phyloP scores from a whole-genome alignment of 2,888 invertebrate genomes.

The Nephrotoma guestfalica region DNA sequence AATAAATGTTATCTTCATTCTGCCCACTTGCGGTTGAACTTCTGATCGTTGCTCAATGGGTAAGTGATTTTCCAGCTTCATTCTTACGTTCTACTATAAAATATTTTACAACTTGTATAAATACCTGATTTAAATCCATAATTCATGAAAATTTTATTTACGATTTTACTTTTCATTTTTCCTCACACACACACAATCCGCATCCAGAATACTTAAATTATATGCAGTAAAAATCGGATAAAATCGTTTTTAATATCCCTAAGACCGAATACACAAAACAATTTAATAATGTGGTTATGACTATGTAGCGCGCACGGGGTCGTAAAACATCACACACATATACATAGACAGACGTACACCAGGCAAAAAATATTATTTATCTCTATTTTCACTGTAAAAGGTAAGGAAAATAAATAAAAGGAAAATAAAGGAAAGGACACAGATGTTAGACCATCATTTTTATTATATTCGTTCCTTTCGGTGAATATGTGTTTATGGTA shows the following conservation, averaged over 20 bases:
- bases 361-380: not conserved
- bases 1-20: too few species aligned
- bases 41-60: not conserved
- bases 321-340: not conserved
- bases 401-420: not conserved
- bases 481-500: conserved; percentile 2
- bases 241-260: not conserved
- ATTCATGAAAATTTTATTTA: not conserved
- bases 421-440: not conserved
- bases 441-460: conserved; percentile 4
- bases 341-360: not conserved
- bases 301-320: not conserved
- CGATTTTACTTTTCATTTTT: not conserved
- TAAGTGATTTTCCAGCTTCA: not conserved
- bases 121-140: not conserved
- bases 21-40: too few species aligned
- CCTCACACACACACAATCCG: not conserved
- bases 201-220: not conserved
- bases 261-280: not conserved
- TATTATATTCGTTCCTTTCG: not conserved
- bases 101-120: not conserved
- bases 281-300: conserved; percentile 3
- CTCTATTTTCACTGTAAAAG: not conserved
- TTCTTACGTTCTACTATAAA: not conserved
- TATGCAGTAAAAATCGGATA: not conserved